A percentile compares a stretch with the other conserved stretches of the same genome.
These are phyloP conservation scores for Epizoanthus scotinus DNA, from an alignment of 92 coral and sea anemone genomes.

Conservation along the genomic window DNA sequence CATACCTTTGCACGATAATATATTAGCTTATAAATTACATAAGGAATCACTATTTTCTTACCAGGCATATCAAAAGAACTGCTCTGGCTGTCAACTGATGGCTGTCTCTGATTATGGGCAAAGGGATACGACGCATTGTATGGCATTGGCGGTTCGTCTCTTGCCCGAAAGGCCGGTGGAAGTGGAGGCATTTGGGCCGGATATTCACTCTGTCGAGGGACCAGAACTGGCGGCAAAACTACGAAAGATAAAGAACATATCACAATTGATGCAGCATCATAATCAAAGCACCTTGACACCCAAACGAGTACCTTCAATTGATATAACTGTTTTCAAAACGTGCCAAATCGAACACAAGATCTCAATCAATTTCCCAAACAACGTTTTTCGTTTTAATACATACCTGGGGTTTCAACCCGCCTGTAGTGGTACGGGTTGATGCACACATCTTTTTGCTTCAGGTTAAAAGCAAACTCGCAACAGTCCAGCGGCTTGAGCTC, in stretches of 20 bases:
- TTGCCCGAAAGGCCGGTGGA: slow-evolving; percentile 26
- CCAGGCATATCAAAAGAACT: slow-evolving; percentile 41
- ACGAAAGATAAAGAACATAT: not conserved
- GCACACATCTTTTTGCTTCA: slow-evolving; percentile 38
- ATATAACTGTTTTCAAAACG: not conserved
- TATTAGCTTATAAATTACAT: not conserved
- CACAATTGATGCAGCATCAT: not conserved
- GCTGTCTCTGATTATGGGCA: slow-evolving; percentile 17
- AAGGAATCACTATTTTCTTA: slow-evolving; percentile 16
- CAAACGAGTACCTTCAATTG: not conserved
- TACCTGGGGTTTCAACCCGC: slow-evolving; percentile 41
- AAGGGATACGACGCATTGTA: slow-evolving; percentile 39
- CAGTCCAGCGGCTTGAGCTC: slow-evolving; percentile 37
- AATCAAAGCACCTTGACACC: not conserved
- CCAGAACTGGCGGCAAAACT: slow-evolving; percentile 38
- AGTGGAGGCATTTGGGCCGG: slow-evolving; percentile 38
- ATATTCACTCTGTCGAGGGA: slow-evolving; percentile 35
- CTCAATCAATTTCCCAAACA: not conserved
- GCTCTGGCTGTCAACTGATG: slow-evolving; percentile 33
- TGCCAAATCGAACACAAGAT: not conserved
- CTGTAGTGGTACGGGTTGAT: slow-evolving; percentile 40
- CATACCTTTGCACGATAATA: not conserved
- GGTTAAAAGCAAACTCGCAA: slow-evolving; percentile 35
- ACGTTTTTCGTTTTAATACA: too few species aligned
- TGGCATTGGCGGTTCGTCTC: slow-evolving; percentile 36